Conservation (phyloP, 2,888 invertebrate genomes). For the Enchytraeus crypticus region DNA sequence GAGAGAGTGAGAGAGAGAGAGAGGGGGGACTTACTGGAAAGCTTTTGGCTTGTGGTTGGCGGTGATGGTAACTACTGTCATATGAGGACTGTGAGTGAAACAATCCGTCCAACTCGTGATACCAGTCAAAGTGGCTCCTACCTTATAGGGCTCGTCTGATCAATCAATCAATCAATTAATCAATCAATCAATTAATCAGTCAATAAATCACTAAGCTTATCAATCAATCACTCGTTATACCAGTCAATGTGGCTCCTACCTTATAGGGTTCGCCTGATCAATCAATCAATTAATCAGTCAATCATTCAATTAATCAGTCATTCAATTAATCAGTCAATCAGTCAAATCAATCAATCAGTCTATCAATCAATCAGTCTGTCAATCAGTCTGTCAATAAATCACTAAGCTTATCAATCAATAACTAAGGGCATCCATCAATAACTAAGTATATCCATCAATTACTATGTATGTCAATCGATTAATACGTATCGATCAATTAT, state of each 20-base stretch:
- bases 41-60: neutral
- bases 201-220: neutral
- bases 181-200: neutral
- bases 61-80: neutral
- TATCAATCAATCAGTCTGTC: too few species aligned
- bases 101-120: conserved; percentile 1
- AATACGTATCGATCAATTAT: too few species aligned
- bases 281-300: too few species aligned
- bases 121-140: neutral
- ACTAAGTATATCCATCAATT: too few species aligned
- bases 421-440: too few species aligned
- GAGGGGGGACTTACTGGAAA: neutral
- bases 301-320: too few species aligned
- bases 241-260: neutral
- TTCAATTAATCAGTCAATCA: too few species aligned
- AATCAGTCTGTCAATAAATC: too few species aligned
- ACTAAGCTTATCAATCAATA: too few species aligned
- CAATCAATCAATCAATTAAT: neutral
- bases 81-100: neutral
- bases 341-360: too few species aligned
- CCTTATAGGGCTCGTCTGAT: neutral
- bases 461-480: too few species aligned
- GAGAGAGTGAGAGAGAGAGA: too few species aligned
- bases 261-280: neutral
- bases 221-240: neutral